Base-by-base conservation (phyloP, 2,888 invertebrate species). In the Antheraea yamamai region DNA sequence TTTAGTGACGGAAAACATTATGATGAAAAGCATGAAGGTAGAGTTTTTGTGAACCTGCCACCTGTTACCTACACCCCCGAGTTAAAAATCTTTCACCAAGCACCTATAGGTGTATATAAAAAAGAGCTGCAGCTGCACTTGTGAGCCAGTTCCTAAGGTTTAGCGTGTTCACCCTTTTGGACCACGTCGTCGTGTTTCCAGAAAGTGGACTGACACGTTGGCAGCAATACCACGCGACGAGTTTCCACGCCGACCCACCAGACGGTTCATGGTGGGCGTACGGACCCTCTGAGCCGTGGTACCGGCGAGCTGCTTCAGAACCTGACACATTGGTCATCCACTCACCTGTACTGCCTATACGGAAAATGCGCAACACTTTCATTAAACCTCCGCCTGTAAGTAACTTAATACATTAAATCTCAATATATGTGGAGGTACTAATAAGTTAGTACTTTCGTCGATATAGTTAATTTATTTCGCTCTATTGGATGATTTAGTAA, bases 141-240 rank as follows among this genome's bases (percentile, higher is more conserved):
- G 39, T 4, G 3, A 39, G 16, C 12, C 12, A 52, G 2, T 52
- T 23, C 2, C n/a, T 58, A 0, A 58, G 8, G 1, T n/a, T 7
- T 8, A n/a, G 23, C 3, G 61, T 61, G n/a, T 12, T 61, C 12
- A 61, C 2, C 61, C 0, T 58, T 1, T 64, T 14, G 3, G 4
- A 64, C 4, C 4, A 64, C 7, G 0, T 26, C 16, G 16, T 14
- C 47, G 10, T 66, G 6, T 58, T 14, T 35, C 0, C 78, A 94
- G 94, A 94, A 78, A 93, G 91, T 78, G 94, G 94, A 0, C 80
- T 95, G 39, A 91, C 91, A 8, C 90, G 94, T 0, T 94, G 94
- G 94, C 92, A 92, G 77, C 85, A 89, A 81, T 92, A 92, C 85
- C 89, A 89, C 82, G 90, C 91, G 61, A 89, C 89, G 1, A 89